Conservation (phyloP, 1,140 invertebrate species). For the Hycleus phaleratus region DNA sequence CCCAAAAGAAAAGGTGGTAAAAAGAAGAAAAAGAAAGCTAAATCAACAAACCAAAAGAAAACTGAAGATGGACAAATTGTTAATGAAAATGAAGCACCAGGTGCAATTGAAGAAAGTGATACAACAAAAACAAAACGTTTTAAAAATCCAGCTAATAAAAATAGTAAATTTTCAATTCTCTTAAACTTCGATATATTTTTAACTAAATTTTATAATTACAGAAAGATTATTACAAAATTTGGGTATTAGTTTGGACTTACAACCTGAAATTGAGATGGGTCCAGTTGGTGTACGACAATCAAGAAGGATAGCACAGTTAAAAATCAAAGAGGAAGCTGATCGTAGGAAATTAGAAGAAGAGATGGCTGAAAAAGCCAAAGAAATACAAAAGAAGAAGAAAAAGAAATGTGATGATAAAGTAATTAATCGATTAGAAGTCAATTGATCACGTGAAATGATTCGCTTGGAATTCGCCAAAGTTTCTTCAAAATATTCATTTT, state of each 20-base stretch:
- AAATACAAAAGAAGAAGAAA: slow-evolving; percentile 52
- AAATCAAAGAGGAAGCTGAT: slow-evolving; percentile 76
- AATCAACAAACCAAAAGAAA: not conserved
- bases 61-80: not conserved
- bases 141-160: not conserved
- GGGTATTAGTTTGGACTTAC: slow-evolving; percentile 42
- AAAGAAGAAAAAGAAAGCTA: slow-evolving; percentile 4
- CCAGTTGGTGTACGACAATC: slow-evolving; percentile 61
- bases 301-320: slow-evolving; percentile 73
- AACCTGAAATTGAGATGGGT: slow-evolving; percentile 39
- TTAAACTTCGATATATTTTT: not conserved
- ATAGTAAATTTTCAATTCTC: slow-evolving; percentile 1
- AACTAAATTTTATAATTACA: slow-evolving; percentile 4
- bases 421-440: not conserved
- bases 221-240: slow-evolving; percentile 39
- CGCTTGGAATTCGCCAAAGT: too few species aligned
- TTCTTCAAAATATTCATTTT: too few species aligned
- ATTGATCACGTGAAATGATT: too few species aligned
- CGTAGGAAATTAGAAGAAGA: slow-evolving; percentile 63
- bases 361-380: slow-evolving; percentile 51
- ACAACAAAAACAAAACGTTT: too few species aligned
- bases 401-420: slow-evolving; percentile 38
- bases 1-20: slow-evolving; percentile 15
- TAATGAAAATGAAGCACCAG: not conserved
- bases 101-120: not conserved